Evolutionary conservation across 1,140 invertebrate genomes (phyloP), one percentile per base, ranked within the genome.

Genomic region (Halyomorpha halys): DNA sequence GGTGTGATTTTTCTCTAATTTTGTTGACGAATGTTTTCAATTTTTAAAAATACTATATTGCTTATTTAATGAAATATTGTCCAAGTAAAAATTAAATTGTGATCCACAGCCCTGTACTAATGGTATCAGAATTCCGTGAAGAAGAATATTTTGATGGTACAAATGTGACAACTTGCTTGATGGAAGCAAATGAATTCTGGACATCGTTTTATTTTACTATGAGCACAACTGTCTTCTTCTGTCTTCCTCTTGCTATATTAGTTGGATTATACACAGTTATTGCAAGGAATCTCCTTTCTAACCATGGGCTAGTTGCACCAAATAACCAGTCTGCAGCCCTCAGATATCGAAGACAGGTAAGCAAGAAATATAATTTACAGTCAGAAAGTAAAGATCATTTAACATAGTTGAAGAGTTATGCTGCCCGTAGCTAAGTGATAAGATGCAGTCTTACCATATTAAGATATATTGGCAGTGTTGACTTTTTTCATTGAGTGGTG

Each of bases 181-280:
- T 85, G 0, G 79, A 83, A 71, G 86, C 84, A 3, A 47, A 21
- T 11, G 81, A 85, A 69, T 80, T 83, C 65, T 89, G 89, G 85
- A 80, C 85, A 21, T 81, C 83, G 8, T 74, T 83, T 21, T 94
- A 87, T 80, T 90, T 91, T 78, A 75, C 90, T 60, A 79, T 84
- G 66, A 88, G 85, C 70, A 87, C 89, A 68, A 78, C 83, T 0
- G 71, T 89, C 56, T 93, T 94, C 79, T 94, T 94, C 78, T 81
- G 90, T 69, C 73, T 92, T 14, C 91, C 91, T 1, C 78, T 94
- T 51, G 77, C 84, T 49, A 83, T 93, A 14, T 79, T 95, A 34
- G 79, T 93, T 19, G 80, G 86, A 8, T 75, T 95, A 1, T 95
- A 94, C 76, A 83, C 84, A 61, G 80, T 91, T 67, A 94, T 94